Evolutionary conservation across 2,888 invertebrate genomes (phyloP).

Genomic region (Diaperis boleti): DNA sequence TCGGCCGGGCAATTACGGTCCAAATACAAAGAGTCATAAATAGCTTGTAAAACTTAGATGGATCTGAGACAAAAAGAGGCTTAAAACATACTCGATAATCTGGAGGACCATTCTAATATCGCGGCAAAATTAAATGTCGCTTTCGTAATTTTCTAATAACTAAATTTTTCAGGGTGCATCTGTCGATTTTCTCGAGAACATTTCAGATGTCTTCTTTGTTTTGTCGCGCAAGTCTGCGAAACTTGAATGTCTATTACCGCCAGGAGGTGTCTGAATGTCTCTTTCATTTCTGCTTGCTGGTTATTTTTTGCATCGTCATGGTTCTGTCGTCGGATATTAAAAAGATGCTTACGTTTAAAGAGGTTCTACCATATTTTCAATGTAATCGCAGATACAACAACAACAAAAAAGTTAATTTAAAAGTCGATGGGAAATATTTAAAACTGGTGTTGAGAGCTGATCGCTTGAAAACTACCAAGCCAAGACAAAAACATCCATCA

Average conservation of each 20-base stretch:
- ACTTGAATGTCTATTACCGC: constrained; percentile 17
- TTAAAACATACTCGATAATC: constrained; percentile 23
- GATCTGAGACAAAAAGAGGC: constrained; percentile 39
- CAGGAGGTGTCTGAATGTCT: not conserved
- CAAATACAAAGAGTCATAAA: constrained; percentile 44
- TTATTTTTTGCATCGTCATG: too few relatives aligned
- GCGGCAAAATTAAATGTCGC: not conserved
- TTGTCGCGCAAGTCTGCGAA: constrained; percentile 10
- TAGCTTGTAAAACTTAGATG: constrained; percentile 44
- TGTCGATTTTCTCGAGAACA: constrained; percentile 13
- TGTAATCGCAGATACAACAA: too few relatives aligned
- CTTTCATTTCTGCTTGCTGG: not conserved
- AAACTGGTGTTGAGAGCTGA: too few relatives aligned
- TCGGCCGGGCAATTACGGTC: constrained; percentile 39
- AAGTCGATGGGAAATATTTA: too few relatives aligned
- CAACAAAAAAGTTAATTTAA: too few relatives aligned
- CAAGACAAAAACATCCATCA: too few relatives aligned
- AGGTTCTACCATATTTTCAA: too few relatives aligned
- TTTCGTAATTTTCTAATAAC: constrained; percentile 11
- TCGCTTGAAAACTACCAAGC: too few relatives aligned
- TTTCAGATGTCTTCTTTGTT: constrained; percentile 12
- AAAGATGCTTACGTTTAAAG: too few relatives aligned
- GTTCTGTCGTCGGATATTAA: too few relatives aligned
- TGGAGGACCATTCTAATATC: constrained; percentile 3
- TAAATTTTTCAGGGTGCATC: constrained; percentile 14